Evolutionary conservation across 1,140 invertebrate genomes (phyloP).

Genomic region (Tribolium castaneum): DNA sequence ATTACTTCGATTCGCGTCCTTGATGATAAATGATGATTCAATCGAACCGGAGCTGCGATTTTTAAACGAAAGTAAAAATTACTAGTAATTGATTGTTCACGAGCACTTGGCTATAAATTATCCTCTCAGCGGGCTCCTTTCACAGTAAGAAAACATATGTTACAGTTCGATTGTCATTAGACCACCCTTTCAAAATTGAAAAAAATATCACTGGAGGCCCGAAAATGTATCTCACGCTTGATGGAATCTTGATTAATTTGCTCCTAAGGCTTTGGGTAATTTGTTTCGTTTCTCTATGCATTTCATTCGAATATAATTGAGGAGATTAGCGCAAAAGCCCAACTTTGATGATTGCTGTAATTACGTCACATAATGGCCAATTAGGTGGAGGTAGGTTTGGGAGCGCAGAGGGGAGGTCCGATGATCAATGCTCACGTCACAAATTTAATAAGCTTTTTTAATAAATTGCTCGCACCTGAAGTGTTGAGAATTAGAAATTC

Average conservation of each 20-base stretch:
- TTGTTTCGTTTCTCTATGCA: background rate
- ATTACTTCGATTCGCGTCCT: background rate
- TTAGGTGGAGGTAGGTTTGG: background rate
- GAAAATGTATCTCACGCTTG: background rate
- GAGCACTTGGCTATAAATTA: background rate
- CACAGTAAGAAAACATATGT: background rate
- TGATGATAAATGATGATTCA: background rate
- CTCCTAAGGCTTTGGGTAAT: background rate
- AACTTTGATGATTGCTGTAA: background rate
- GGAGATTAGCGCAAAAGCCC: background rate
- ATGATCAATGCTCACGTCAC: background rate
- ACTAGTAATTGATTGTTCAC: background rate
- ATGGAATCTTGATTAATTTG: background rate
- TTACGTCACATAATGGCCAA: background rate
- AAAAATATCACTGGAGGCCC: background rate
- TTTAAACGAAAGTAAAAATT: background rate
- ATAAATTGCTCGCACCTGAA: background rate
- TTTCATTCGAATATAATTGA: too few species aligned
- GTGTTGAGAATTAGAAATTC: slow-evolving; percentile 7
- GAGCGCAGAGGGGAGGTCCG: background rate
- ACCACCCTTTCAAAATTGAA: background rate
- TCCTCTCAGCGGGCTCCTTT: background rate
- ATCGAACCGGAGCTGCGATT: background rate
- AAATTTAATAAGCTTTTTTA: background rate
- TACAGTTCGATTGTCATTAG: background rate